A percentile compares a stretch with the other conserved stretches of the same genome.
Conservation (phyloP, 2,113 vertebrate genomes). For the Hemibagrus wyckioides region DNA sequence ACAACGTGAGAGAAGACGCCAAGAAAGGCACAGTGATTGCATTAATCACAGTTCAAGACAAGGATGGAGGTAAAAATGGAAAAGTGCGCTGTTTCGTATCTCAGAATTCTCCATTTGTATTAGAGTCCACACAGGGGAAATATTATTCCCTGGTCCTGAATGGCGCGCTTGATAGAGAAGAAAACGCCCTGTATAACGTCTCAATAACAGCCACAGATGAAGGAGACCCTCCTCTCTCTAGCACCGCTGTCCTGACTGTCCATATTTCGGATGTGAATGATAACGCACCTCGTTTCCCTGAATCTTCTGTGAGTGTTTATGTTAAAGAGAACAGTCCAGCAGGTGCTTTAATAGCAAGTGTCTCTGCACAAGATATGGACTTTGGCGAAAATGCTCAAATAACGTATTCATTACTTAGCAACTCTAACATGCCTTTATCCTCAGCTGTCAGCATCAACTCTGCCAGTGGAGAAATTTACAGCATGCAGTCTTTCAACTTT, state of each 20-base stretch:
- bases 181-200: conserved; percentile 40
- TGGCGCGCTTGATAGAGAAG: conserved; percentile 47
- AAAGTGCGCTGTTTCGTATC: conserved; percentile 38
- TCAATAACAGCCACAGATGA: conserved; percentile 52
- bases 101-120: conserved; percentile 29
- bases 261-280: conserved; percentile 55
- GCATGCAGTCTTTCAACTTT: conserved; percentile 61
- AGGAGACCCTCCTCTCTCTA: conserved; percentile 47
- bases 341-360: conserved; percentile 25
- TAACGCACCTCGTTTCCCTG: conserved; percentile 44
- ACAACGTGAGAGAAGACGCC: conserved; percentile 49
- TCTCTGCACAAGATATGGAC: conserved; percentile 43
- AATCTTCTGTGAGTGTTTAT: conserved; percentile 30
- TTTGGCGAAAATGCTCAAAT: conserved; percentile 56
- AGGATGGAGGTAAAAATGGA: conserved; percentile 56
- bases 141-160: conserved; percentile 49
- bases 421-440: conserved; percentile 62
- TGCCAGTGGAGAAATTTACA: conserved; percentile 62
- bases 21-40: conserved; percentile 45
- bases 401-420: conserved; percentile 63
- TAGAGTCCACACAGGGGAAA: conserved; percentile 45
- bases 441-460: conserved; percentile 72
- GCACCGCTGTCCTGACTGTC: conserved; percentile 40
- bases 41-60: conserved; percentile 50
- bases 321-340: conserved; percentile 49